Evolutionary conservation across 2,888 invertebrate genomes (phyloP).

Genomic region (Drosophila subsilvestris): DNA sequence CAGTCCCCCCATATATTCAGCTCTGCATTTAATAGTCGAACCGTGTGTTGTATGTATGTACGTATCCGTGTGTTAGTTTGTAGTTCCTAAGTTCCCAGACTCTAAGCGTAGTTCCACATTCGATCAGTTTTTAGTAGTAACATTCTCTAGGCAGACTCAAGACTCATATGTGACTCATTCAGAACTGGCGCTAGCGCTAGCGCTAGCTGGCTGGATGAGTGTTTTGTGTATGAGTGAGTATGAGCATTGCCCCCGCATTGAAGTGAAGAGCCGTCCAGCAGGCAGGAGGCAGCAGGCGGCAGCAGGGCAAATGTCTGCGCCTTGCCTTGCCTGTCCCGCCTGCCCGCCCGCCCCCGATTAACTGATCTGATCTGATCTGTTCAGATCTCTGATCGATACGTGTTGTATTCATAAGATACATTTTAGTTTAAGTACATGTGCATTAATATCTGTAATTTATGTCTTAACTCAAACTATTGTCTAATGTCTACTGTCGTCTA

Average conservation of each 20-base stretch:
- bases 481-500: conserved; percentile 16
- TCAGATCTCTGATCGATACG: conserved; percentile 20
- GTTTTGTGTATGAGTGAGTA: not conserved
- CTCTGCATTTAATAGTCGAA: conserved; percentile 64
- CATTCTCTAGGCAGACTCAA: conserved; percentile 51
- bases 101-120: conserved; percentile 42
- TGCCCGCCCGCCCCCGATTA: conserved; percentile 36
- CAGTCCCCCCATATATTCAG: conserved; percentile 37
- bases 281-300: conserved; percentile 54
- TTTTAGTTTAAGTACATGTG: conserved; percentile 69
- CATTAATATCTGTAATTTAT: conserved; percentile 58
- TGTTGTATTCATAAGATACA: conserved; percentile 62
- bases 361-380: conserved; percentile 7
- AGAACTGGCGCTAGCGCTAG: not conserved
- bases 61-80: conserved; percentile 56
- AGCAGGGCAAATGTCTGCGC: too few relatives aligned
- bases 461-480: conserved; percentile 34
- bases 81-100: conserved; percentile 58
- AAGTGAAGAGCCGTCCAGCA: conserved; percentile 73
- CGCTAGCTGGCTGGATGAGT: not conserved
- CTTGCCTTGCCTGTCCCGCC: conserved; percentile 61
- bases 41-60: conserved; percentile 36
- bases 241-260: conserved; percentile 63
- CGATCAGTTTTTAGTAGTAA: conserved; percentile 42
- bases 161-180: not conserved